These are phyloP conservation scores for Nannobrachium achirus DNA, from an alignment of 2,113 vertebrate species.

Conservation along the genomic window DNA sequence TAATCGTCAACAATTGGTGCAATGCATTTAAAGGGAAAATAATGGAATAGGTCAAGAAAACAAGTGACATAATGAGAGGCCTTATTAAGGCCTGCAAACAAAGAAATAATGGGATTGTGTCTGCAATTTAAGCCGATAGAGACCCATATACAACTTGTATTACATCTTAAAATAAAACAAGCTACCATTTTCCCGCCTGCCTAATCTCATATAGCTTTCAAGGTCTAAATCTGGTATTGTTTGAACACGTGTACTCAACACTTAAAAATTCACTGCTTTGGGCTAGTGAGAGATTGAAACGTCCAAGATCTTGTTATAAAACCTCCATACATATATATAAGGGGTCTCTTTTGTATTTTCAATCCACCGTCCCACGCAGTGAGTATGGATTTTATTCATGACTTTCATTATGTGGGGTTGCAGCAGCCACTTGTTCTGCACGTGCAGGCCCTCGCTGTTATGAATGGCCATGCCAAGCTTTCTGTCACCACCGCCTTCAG, in stretches of 20 bases:
- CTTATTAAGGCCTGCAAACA: not conserved
- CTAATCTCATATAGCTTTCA: not conserved
- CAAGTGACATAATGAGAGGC: not conserved
- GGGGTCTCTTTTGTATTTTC: conserved; percentile 20
- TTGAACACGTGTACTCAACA: conserved; percentile 1
- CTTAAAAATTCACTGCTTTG: conserved; percentile 6
- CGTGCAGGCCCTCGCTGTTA: conserved; percentile 31
- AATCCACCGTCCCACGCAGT: conserved; percentile 22
- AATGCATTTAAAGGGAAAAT: not conserved
- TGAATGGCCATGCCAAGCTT: conserved; percentile 43
- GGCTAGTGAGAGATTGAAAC: not conserved
- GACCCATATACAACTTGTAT: not conserved
- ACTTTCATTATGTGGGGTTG: conserved; percentile 58
- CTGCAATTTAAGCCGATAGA: not conserved
- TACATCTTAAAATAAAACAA: no score
- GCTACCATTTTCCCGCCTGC: not conserved
- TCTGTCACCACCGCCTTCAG: conserved; percentile 39
- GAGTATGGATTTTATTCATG: conserved; percentile 57
- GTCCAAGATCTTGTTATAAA: conserved; percentile 8
- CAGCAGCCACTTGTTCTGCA: conserved; percentile 33
- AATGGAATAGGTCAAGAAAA: not conserved
- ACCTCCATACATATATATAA: conserved; percentile 1
- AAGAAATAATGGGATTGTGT: not conserved
- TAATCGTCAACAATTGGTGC: not conserved
- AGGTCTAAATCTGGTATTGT: not conserved